These are phyloP conservation scores for Euglossa dilemma DNA, from an alignment of 1,140 invertebrate genomes.

Conservation along the genomic window DNA sequence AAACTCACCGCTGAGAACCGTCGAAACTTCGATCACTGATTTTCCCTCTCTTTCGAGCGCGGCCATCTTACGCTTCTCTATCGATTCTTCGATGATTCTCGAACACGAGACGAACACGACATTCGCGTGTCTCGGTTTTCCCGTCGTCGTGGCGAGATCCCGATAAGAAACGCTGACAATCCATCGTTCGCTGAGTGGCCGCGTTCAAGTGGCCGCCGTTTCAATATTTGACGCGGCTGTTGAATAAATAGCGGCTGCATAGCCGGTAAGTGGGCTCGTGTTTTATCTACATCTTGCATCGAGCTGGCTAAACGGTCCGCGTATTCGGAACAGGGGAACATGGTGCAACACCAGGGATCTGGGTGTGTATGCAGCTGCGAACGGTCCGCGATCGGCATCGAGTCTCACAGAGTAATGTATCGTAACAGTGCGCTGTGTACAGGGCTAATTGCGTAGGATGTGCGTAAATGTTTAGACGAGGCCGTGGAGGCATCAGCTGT, in stretches of 20 bases:
- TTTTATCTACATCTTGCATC: slow-evolving; percentile 22
- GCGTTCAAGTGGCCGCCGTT: neutral
- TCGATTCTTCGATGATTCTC: neutral
- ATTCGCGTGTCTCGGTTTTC: neutral
- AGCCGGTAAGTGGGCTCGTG: slow-evolving; percentile 10
- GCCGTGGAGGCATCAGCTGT: neutral
- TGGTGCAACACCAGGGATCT: no score
- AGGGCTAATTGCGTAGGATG: slow-evolving; percentile 5
- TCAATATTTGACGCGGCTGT: slow-evolving; percentile 12
- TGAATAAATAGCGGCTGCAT: slow-evolving; percentile 15
- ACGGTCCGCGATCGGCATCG: neutral
- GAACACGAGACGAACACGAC: neutral
- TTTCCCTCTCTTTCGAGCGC: no score
- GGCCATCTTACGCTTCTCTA: no score
- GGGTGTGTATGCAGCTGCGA: neutral
- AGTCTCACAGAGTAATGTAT: neutral
- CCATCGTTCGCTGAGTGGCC: no score
- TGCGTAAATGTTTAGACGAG: slow-evolving; percentile 1
- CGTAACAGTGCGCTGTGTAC: neutral
- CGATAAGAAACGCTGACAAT: neutral
- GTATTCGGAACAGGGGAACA: neutral
- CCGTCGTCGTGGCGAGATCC: neutral
- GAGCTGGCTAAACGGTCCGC: neutral
- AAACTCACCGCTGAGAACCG: no score
- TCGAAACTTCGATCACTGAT: no score